Conservation (phyloP, 2,113 vertebrate genomes). For the Lepisosteus oculatus region DNA sequence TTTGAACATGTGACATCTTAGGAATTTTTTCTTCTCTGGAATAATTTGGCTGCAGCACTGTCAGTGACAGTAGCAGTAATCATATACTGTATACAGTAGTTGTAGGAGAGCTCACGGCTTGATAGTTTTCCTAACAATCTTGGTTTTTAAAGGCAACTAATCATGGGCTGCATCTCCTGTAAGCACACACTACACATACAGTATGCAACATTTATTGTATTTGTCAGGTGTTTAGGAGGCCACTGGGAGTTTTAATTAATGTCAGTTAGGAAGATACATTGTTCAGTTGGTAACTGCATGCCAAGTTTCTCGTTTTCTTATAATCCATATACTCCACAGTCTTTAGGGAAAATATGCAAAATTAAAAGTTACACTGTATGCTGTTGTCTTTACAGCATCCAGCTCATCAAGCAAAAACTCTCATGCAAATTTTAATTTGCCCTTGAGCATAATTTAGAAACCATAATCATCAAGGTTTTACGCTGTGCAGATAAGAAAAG, state of each 20-base stretch:
- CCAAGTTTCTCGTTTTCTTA: constrained; percentile 81
- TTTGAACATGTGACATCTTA: too few relatives aligned
- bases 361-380: constrained; percentile 87
- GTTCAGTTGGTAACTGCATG: constrained; percentile 77
- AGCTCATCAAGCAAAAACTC: constrained; percentile 85
- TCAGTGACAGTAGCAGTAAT: background rate
- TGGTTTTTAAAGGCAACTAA: constrained; percentile 47
- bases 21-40: too few relatives aligned
- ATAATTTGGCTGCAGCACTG: background rate
- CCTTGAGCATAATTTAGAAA: constrained; percentile 99
- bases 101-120: constrained; percentile 37
- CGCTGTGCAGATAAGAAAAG: constrained; percentile 81
- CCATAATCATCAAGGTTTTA: constrained; percentile 99
- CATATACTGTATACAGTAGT: background rate
- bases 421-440: constrained; percentile 99
- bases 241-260: constrained; percentile 86
- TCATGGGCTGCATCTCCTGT: constrained; percentile 59
- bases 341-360: constrained; percentile 81
- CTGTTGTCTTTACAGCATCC: constrained; percentile 82
- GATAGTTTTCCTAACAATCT: constrained; percentile 49
- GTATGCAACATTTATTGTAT: constrained; percentile 84
- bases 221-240: constrained; percentile 84
- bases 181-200: constrained; percentile 60
- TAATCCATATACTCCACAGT: constrained; percentile 79
- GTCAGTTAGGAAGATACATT: constrained; percentile 86